Conservation (phyloP, 2,113 vertebrate species). For the Ageneiosus marmoratus region DNA sequence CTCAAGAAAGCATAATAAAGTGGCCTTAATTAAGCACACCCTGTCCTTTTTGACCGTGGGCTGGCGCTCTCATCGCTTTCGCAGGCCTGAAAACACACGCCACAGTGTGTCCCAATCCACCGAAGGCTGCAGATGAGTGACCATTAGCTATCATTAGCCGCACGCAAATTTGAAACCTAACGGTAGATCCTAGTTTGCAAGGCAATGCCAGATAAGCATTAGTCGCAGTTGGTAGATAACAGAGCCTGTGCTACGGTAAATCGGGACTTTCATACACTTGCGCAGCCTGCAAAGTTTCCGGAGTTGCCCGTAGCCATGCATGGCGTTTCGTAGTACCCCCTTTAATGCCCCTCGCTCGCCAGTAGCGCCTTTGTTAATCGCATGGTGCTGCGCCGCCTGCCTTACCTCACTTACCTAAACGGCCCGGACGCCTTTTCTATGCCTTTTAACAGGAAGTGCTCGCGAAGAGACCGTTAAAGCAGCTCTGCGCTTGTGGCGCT, state of each 20-base stretch:
- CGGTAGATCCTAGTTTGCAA: conserved; percentile 4
- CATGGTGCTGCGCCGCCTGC: conserved; percentile 78
- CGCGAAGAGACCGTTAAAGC: conserved; percentile 63
- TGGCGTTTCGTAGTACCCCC: conserved; percentile 75
- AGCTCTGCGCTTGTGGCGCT: conserved; percentile 55
- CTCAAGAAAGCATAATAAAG: conserved; percentile 9
- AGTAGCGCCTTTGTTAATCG: conserved; percentile 83
- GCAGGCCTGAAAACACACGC: conserved; percentile 41
- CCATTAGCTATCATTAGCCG: conserved; percentile 45
- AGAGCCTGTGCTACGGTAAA: not conserved
- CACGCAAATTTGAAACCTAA: conserved; percentile 32
- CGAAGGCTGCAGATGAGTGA: conserved; percentile 27
- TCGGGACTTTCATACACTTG: conserved; percentile 40
- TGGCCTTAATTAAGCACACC: conserved; percentile 12
- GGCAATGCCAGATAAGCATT: not conserved
- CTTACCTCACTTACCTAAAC: conserved; percentile 81
- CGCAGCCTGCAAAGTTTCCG: conserved; percentile 75
- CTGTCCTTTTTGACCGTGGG: conserved; percentile 9
- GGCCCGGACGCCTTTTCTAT: conserved; percentile 66
- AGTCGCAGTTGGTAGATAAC: not conserved
- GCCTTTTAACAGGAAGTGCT: conserved; percentile 53
- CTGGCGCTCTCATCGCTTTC: conserved; percentile 16
- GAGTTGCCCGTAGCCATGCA: conserved; percentile 73
- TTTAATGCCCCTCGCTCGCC: conserved; percentile 78
- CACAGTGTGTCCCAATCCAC: conserved; percentile 30